Percentiles rank a stretch among this genome's conserved stretches.
These are phyloP conservation scores for Seriola aureovittata DNA, from an alignment of 2,113 vertebrate genomes.

Conservation along the genomic window DNA sequence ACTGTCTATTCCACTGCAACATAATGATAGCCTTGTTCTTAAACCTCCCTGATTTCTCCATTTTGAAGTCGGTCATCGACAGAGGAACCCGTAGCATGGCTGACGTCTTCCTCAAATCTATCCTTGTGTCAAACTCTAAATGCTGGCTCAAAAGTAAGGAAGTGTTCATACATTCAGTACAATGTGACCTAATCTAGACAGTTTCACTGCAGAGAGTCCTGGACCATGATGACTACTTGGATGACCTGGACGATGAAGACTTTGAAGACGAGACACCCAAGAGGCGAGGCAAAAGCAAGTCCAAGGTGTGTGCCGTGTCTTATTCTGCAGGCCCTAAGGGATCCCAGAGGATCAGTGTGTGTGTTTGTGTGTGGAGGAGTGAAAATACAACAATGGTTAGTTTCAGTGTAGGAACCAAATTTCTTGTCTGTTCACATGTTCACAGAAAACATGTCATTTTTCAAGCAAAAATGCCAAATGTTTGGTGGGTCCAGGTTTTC, in stretches of 20 bases:
- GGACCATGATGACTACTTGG: constrained; percentile 97
- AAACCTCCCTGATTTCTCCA: neutral
- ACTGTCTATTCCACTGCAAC: no score
- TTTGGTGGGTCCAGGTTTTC: no score
- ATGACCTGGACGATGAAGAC: constrained; percentile 96
- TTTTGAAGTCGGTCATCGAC: neutral
- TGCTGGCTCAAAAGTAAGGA: neutral
- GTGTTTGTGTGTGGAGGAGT: no score
- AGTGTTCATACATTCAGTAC: neutral
- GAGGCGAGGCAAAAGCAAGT: constrained; percentile 94
- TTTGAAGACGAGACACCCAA: constrained; percentile 98
- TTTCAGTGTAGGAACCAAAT: no score
- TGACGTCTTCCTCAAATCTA: neutral
- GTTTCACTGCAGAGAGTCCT: constrained; percentile 88
- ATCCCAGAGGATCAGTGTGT: no score
- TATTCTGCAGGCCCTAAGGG: neutral
- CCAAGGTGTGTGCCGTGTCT: constrained; percentile 86
- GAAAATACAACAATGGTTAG: no score
- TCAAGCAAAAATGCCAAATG: no score
- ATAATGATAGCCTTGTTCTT: no score
- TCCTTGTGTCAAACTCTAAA: neutral
- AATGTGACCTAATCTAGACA: constrained; percentile 3
- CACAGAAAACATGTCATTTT: no score
- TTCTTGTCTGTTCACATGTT: no score
- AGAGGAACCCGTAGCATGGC: neutral